Evolutionary conservation across 2,113 vertebrate genomes (phyloP), one percentile per base, ranked within the genome.

Genomic region (Hemicordylus capensis): DNA sequence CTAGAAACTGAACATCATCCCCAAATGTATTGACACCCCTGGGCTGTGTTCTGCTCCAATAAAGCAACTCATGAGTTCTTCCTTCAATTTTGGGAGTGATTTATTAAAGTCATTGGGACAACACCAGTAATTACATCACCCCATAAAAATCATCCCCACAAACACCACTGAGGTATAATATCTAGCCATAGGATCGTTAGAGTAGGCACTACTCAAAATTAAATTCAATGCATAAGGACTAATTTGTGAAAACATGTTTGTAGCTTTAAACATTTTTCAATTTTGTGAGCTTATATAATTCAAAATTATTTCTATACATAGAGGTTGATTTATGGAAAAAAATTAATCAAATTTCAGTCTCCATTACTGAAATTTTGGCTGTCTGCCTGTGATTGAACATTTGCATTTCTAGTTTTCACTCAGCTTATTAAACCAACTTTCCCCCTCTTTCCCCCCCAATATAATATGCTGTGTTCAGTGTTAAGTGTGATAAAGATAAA

Each of bases 221-320:
- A 69, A 84, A 83, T n/a, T 44, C 34, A 9, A 3, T 73, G 67
- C 51, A 64, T 37, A 80, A 66, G 42, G 19, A 54, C 6, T 73
- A 59, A 81, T 86, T 56, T 84, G 31, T 66, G 34, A 83, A 90
- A 76, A 84, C 1, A 73, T 0, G 59, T 90, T 51, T 75, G 75
- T 22, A 37, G 17, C 66, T 93, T 80, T 63, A 83, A 81, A 83
- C 26, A 81, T n/a, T 82, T 82, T 81, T 76, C 79, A 82, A 11
- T 74, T 85, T 85, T 66, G 26, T 24, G 24, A 59, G 39, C 34
- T 61, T 24, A 58, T 11, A 83, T 37, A 42, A 73, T 80, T 86
- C 66, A 66, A 77, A 64, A n/a, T 51, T 73, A 81, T 69, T 85
- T 83, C 73, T 2, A 31, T 89, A 66, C 15, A 64, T 9, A 67